Percentiles rank a stretch among this genome's conserved stretches.
phyloP scores from a whole-genome alignment of 2,113 vertebrate genomes.

The Orycteropus afer region DNA sequence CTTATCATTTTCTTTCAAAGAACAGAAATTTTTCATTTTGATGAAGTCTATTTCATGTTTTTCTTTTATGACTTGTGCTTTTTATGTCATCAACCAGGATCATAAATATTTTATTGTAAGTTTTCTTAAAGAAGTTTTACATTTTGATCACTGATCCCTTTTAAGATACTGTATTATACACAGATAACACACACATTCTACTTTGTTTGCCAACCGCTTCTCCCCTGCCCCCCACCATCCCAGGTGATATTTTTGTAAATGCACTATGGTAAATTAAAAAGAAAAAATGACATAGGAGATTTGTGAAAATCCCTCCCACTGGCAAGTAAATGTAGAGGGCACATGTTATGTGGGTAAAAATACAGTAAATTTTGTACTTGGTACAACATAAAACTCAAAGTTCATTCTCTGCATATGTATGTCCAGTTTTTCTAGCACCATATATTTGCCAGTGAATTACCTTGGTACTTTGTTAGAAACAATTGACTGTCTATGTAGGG shows the following conservation, averaged over 20 bases:
- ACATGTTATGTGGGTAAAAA: too few relatives aligned
- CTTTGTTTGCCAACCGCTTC: too few relatives aligned
- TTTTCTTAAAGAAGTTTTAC: neutral
- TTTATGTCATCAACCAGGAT: neutral
- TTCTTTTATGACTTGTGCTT: neutral
- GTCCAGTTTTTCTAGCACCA: neutral
- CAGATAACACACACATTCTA: too few relatives aligned
- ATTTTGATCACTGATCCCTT: neutral
- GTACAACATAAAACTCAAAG: neutral
- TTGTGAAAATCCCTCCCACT: too few relatives aligned
- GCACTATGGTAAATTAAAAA: too few relatives aligned
- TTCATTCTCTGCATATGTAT: neutral
- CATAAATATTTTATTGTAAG: neutral
- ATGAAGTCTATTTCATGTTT: neutral
- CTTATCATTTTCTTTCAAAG: neutral
- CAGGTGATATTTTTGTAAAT: too few relatives aligned
- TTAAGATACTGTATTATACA: constrained; percentile 1
- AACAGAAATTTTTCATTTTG: neutral
- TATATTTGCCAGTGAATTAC: neutral
- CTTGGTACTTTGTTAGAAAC: neutral
- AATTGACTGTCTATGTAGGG: neutral
- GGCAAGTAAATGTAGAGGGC: too few relatives aligned
- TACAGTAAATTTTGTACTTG: neutral
- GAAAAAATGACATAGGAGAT: too few relatives aligned
- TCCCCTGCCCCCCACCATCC: too few relatives aligned